Evolutionary conservation across 2,888 invertebrate species (phyloP), one percentile per base, ranked within the genome.

Genomic region (Eupithecia centaureata): DNA sequence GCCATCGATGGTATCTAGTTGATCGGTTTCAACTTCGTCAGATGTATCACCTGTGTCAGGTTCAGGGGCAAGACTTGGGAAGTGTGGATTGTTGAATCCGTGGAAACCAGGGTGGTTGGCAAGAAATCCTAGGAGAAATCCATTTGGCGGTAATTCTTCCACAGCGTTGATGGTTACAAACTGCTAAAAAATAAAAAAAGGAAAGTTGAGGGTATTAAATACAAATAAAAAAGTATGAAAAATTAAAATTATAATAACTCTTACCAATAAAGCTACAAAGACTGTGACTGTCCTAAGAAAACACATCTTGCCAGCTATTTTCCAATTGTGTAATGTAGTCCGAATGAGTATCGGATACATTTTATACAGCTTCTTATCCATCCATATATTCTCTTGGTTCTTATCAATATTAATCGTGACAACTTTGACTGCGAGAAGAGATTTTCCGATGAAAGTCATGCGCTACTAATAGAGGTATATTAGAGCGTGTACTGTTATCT

Each of bases 91-190:
- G 28, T 56, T 56, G 54, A 28, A 28, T 27, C 30, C 54, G 28
- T 56, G 54, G 54, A 56, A 56, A 12, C 54, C 54, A 27, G 18
- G 54, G 30, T 56, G 28, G 28, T 56, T 56, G 18, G n/a, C n/a
- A 7, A 56, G 54, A 28, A 28, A 56, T n/a, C 54, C 54, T 28
- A 18, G 54, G 18, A 5, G 4, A 28, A 56, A 28, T 8, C 54
- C 54, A 56, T 56, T 52, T 2, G 27, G 54, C n/a, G 30, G 54
- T 27, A 8, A 28, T 56, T 28, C n/a, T 28, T 25, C 28, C n/a
- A 10, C 54, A 8, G 30, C 54, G 28, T 13, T 28, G 1, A 30
- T n/a, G 8, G 10, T n/a, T 30, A n/a, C 28, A 28, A 5, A n/a
- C 54, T 56, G 54, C 1, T 30, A 56, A 27, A 15, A 27, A 15